A percentile compares a stretch with the other conserved stretches of the same genome.
Evolutionary conservation across 2,797 vertebrate genomes (phyloP).

Genomic region (Mergus octosetaceus): DNA sequence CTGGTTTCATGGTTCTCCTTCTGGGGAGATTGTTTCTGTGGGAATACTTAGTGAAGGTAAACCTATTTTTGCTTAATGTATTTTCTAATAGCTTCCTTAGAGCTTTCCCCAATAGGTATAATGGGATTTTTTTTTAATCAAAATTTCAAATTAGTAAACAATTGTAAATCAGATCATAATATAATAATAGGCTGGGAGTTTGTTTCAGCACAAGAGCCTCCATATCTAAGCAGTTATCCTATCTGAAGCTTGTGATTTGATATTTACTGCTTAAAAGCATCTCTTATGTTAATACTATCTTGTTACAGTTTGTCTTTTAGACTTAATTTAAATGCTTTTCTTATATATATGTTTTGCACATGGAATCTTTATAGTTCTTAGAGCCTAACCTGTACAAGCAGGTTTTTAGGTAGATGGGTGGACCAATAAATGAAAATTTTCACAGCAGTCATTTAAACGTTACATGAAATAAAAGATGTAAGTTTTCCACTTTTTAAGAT

Average conservation of each 20-base stretch:
- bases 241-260: not conserved
- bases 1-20: slow-evolving; percentile 81
- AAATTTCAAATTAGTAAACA: not conserved
- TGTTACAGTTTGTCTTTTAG: not conserved
- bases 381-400: not conserved
- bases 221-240: not conserved
- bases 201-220: not conserved
- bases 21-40: slow-evolving; percentile 82
- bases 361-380: not conserved
- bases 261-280: not conserved
- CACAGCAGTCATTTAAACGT: not conserved
- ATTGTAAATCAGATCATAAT: not conserved
- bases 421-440: not conserved
- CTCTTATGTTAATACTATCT: not conserved
- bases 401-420: not conserved
- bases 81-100: not conserved
- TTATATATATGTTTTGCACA: not conserved
- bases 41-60: slow-evolving; percentile 86
- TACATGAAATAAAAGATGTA: not conserved
- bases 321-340: not conserved
- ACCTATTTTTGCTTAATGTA: not conserved
- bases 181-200: not conserved
- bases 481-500: not conserved
- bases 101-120: not conserved
- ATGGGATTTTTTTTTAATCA: not conserved